A percentile compares a stretch with the other conserved stretches of the same genome.
These are phyloP conservation scores for Tiaroga cobitis DNA, from an alignment of 2,797 vertebrate species.

Conservation along the genomic window DNA sequence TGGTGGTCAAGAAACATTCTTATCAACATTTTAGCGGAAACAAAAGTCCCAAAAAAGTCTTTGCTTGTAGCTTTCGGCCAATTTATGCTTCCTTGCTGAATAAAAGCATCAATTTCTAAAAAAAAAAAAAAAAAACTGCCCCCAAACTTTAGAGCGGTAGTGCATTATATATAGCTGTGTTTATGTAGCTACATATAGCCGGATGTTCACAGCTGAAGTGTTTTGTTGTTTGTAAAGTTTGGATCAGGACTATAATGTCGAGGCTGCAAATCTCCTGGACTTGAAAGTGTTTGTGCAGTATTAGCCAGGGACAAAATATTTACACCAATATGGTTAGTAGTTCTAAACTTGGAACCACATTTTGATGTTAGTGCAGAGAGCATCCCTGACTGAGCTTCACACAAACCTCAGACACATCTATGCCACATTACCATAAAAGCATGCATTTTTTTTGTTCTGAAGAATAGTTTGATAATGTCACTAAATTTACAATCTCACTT, in stretches of 20 bases:
- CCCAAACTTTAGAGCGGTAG: background rate
- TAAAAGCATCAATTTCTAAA: background rate
- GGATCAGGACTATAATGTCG: slow-evolving; percentile 8
- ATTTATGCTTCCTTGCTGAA: background rate
- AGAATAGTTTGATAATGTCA: background rate
- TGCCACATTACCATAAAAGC: background rate
- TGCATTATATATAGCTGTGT: background rate
- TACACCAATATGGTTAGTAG: slow-evolving; percentile 43
- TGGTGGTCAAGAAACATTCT: background rate
- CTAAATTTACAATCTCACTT: background rate
- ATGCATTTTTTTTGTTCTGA: background rate
- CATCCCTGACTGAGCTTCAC: slow-evolving; percentile 44
- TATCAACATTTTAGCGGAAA: background rate
- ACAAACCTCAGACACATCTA: slow-evolving; percentile 5
- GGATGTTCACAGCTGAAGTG: slow-evolving; percentile 2
- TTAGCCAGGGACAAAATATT: slow-evolving; percentile 58
- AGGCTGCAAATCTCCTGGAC: slow-evolving; percentile 25
- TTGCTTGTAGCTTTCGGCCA: background rate
- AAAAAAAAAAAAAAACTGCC: background rate
- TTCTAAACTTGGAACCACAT: slow-evolving; percentile 46
- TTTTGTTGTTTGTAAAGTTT: slow-evolving; percentile 10
- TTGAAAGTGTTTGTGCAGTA: slow-evolving; percentile 54
- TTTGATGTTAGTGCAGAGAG: slow-evolving; percentile 34
- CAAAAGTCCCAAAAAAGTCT: background rate
- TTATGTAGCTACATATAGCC: background rate